phyloP scores from a whole-genome alignment of 2,797 vertebrate genomes.

The Hirundo rustica region DNA sequence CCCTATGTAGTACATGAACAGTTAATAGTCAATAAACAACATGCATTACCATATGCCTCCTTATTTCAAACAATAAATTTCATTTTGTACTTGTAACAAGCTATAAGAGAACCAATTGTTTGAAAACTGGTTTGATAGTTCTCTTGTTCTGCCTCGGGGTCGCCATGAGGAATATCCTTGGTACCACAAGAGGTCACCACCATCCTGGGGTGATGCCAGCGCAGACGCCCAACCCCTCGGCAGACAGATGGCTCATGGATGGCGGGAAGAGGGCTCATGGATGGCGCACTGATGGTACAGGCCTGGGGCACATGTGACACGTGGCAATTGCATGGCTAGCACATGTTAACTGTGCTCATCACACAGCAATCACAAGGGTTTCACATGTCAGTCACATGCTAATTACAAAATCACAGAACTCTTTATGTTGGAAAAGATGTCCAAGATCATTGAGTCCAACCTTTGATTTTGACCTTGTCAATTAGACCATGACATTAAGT shows the following conservation, averaged over 20 bases:
- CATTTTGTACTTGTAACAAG: neutral
- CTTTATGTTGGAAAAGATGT: neutral
- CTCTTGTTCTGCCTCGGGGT: neutral
- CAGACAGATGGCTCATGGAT: too few relatives aligned
- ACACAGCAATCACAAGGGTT: neutral
- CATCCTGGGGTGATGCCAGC: rapidly evolving
- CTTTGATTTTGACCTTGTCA: neutral
- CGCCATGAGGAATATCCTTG: neutral
- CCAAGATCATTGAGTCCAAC: neutral
- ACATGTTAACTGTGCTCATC: neutral
- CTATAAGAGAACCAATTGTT: neutral
- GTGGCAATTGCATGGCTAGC: rapidly evolving
- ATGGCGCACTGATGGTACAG: rapidly evolving
- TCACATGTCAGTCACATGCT: neutral
- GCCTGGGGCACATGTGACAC: neutral
- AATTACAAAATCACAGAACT: neutral
- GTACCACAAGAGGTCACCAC: rapidly evolving
- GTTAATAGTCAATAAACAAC: neutral
- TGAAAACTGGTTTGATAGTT: neutral
- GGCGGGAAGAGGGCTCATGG: too few relatives aligned
- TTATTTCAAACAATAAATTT: neutral
- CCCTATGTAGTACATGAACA: neutral
- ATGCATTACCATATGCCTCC: neutral
- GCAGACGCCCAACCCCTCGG: rapidly evolving
- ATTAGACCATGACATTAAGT: neutral